A percentile compares a stretch with the other conserved stretches of the same genome.
phyloP scores from a whole-genome alignment of 2,113 vertebrate genomes.

The Tragulus kanchil region DNA sequence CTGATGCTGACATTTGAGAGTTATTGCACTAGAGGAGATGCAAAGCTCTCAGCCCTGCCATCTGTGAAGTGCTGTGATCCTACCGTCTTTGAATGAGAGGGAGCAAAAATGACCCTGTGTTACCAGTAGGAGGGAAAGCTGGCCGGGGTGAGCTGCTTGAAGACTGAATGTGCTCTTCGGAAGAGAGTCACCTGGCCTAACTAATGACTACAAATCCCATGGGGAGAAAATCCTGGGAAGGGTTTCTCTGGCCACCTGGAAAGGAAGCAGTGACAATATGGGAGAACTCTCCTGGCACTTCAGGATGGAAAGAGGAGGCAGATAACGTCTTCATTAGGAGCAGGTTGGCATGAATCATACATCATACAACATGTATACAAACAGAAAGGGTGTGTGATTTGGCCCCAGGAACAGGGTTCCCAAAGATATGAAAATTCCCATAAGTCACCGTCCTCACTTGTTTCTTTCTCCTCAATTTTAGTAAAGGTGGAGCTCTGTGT shows the following conservation, averaged over 20 bases:
- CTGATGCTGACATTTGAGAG: neutral
- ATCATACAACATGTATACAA: neutral
- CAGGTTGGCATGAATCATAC: constrained; percentile 33
- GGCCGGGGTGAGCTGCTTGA: neutral
- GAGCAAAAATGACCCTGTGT: neutral
- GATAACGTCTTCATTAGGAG: constrained; percentile 62
- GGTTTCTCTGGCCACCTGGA: constrained; percentile 61
- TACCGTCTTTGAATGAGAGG: neutral
- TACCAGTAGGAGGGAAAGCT: neutral
- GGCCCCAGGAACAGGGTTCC: neutral
- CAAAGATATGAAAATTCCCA: neutral
- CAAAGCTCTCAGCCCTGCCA: neutral
- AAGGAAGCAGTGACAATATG: constrained; percentile 62
- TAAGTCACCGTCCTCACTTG: neutral
- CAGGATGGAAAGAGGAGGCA: neutral
- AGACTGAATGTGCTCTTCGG: neutral
- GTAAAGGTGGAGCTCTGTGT: neutral
- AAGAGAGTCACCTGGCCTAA: constrained; percentile 40
- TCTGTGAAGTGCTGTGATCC: neutral
- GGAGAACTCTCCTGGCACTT: neutral
- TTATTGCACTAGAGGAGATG: neutral
- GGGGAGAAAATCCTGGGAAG: constrained; percentile 25
- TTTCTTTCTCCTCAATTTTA: neutral
- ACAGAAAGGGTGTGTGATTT: constrained; percentile 8
- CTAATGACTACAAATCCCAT: constrained; percentile 54